A percentile compares a stretch with the other conserved stretches of the same genome.
phyloP scores from a whole-genome alignment of 1,140 invertebrate genomes.

The Camponotus pennsylvanicus region DNA sequence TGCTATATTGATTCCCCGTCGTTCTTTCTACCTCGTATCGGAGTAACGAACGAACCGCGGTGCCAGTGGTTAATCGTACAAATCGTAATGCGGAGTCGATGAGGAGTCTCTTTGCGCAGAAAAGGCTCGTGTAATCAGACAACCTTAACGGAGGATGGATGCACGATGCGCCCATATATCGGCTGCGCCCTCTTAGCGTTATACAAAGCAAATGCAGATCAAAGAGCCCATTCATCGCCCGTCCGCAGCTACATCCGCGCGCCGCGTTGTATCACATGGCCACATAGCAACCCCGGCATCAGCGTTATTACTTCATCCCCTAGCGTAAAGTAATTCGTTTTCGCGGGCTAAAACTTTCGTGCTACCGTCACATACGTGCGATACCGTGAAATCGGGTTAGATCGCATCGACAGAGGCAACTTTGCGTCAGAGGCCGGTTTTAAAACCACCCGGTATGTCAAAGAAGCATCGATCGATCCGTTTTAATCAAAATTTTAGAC shows the following conservation, averaged over 20 bases:
- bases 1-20: slow-evolving; percentile 27
- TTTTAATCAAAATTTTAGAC: not conserved
- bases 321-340: slow-evolving; percentile 58
- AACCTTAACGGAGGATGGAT: slow-evolving; percentile 21
- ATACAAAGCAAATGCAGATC: slow-evolving; percentile 78
- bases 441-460: not conserved
- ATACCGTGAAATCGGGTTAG: slow-evolving; percentile 41
- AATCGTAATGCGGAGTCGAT: slow-evolving; percentile 42
- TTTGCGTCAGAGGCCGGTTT: not conserved
- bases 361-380: slow-evolving; percentile 36
- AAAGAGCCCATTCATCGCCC: slow-evolving; percentile 82
- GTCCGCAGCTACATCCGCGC: slow-evolving; percentile 64
- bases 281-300: slow-evolving; percentile 73
- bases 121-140: slow-evolving; percentile 62
- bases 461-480: not conserved
- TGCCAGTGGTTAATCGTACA: slow-evolving; percentile 52
- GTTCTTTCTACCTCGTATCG: slow-evolving; percentile 32
- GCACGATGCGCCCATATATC: slow-evolving; percentile 40
- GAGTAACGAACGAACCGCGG: not conserved
- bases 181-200: slow-evolving; percentile 60
- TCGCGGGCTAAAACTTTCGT: slow-evolving; percentile 43
- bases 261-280: slow-evolving; percentile 59
- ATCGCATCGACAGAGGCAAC: slow-evolving; percentile 19
- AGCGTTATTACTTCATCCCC: slow-evolving; percentile 79
- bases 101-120: slow-evolving; percentile 50